Evolutionary conservation across 2,888 invertebrate species (phyloP), one percentile per base, ranked within the genome.

Genomic region (Criorhina ranunculi): DNA sequence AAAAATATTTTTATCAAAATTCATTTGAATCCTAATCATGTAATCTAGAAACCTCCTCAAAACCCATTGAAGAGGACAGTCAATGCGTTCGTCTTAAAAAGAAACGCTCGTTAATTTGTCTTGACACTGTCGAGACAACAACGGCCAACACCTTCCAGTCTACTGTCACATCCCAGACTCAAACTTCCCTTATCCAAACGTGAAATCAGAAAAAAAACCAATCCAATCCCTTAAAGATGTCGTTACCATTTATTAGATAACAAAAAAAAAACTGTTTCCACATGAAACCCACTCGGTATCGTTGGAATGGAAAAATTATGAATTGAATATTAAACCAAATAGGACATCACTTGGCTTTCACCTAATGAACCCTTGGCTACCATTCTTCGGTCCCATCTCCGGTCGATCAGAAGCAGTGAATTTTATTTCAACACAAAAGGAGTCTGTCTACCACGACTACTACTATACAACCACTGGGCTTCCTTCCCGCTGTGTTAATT

Each of bases 291-390:
- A 49, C 24, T 24, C 24, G 24, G 24, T 4, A 24, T 24, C 24
- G 24, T 24, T 4, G 24, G 35, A 67, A 31, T 17, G n/a, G 59
- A 60, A 75, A 49, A 72, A 85, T 80, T 85, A 85, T 85, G 80
- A 80, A 85, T 85, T 75, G 80, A 80, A 70, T 80, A 80, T 70
- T 46, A 75, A 85, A 80, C 80, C 75, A 85, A 85, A 80, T 80
- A 85, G 80, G 75, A 75, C 85, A 77, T 72, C 72, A 72, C 35
- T 59, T 80, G 62, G 49, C 64, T 70, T 76, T 76, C 80, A 70
- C 55, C 66, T 66, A 80, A 85, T 73, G 64, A 80, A 80, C 80
- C 70, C 12, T 15, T 51, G 19, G 79, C 73, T 79, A 73, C 79
- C 49, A 80, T 46, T 24, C 67, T 46, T 24, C 67, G 64, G 66